These are phyloP conservation scores for Alosa alosa DNA, from an alignment of 2,113 vertebrate species.

Conservation along the genomic window DNA sequence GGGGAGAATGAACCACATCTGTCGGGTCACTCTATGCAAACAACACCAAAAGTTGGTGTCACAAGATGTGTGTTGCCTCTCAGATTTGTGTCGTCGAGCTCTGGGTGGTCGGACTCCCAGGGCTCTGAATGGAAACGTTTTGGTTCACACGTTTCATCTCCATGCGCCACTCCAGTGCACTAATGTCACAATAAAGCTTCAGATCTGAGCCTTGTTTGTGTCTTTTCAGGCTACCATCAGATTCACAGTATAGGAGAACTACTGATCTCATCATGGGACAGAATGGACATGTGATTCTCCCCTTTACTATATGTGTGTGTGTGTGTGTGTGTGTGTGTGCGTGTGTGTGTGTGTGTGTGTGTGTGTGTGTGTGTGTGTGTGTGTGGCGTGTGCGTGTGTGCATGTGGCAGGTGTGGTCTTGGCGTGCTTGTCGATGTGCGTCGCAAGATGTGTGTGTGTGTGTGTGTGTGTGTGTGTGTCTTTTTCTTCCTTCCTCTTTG, in stretches of 20 bases:
- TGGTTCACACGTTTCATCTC: not conserved
- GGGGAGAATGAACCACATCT: slow-evolving; percentile 15
- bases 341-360: not conserved
- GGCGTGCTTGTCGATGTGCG: too few species aligned
- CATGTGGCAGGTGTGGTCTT: too few species aligned
- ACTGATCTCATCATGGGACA: not conserved
- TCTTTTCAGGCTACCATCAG: not conserved
- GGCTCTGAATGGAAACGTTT: not conserved
- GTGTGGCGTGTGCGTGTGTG: not conserved
- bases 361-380: not conserved
- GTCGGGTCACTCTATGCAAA: slow-evolving; percentile 9
- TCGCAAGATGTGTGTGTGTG: not conserved
- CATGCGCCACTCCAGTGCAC: not conserved
- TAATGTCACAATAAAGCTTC: not conserved
- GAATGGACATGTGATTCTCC: not conserved
- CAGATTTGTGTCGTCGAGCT: slow-evolving; percentile 1
- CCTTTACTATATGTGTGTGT: not conserved
- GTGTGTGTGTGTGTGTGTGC: not conserved
- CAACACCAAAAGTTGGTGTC: slow-evolving; percentile 9
- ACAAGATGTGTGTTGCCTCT: slow-evolving; percentile 10
- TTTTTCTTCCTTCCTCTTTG: not conserved
- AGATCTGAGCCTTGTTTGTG: not conserved
- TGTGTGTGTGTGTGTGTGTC: not conserved
- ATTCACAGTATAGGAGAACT: not conserved
- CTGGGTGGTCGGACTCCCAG: not conserved